Evolutionary conservation across 2,113 vertebrate genomes (phyloP).

Genomic region (Callaeas wilsoni): DNA sequence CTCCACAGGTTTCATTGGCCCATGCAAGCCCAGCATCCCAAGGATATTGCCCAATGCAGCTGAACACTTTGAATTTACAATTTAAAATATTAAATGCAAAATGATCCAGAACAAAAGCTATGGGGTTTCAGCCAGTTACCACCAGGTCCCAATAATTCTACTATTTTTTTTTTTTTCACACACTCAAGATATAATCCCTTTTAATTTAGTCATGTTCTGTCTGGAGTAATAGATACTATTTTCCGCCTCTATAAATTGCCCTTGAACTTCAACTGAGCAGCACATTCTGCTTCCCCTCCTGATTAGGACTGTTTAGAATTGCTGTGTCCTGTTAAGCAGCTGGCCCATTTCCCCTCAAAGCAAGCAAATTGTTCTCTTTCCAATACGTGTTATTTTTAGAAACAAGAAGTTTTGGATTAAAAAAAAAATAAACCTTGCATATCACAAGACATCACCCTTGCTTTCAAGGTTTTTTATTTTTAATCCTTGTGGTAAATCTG

Average conservation of each 20-base stretch:
- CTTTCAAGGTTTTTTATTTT: background rate
- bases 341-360: constrained; percentile 36
- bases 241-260: constrained; percentile 16
- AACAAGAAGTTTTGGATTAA: background rate
- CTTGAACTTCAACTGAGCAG: constrained; percentile 50
- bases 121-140: background rate
- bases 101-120: background rate
- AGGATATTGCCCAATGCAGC: background rate
- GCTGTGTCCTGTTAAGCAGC: constrained; percentile 45
- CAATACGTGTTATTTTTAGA: constrained; percentile 47
- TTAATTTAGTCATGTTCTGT: background rate
- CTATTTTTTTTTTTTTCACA: background rate
- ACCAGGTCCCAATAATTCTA: background rate
- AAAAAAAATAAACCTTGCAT: background rate
- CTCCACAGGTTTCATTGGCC: background rate
- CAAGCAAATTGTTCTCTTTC: constrained; percentile 49
- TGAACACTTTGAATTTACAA: background rate
- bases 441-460: background rate
- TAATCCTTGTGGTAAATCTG: background rate
- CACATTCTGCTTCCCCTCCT: constrained; percentile 31
- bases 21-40: background rate
- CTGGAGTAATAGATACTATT: background rate
- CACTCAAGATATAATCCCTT: background rate
- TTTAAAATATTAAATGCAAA: background rate
- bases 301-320: constrained; percentile 55